phyloP scores from a whole-genome alignment of 2,113 vertebrate genomes.

The Ceyx melanurus region DNA sequence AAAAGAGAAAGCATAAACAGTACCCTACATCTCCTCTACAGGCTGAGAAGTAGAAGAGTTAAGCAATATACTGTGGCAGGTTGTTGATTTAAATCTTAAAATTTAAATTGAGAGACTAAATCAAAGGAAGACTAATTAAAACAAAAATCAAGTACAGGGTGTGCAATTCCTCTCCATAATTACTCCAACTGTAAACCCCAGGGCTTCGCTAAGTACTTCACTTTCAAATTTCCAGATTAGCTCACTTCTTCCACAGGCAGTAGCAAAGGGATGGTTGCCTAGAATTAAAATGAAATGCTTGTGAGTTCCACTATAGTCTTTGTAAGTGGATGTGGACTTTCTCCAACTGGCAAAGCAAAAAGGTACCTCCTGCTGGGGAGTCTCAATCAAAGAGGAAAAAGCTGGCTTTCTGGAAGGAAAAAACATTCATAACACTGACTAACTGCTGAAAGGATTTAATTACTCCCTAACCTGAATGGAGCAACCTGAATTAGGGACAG shows the following conservation, averaged over 20 bases:
- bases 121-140: constrained; percentile 66
- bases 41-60: constrained; percentile 1
- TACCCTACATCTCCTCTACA: background rate
- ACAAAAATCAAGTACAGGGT: constrained; percentile 39
- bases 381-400: background rate
- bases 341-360: constrained; percentile 51
- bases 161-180: constrained; percentile 61
- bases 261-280: constrained; percentile 12
- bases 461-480: background rate
- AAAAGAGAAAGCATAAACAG: background rate
- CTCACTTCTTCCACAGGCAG: constrained; percentile 56
- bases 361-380: constrained; percentile 31
- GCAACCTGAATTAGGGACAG: background rate
- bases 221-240: constrained; percentile 54
- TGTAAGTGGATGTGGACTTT: constrained; percentile 1
- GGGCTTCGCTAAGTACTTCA: constrained; percentile 36
- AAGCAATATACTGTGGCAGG: constrained; percentile 12
- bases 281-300: constrained; percentile 46
- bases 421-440: background rate
- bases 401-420: background rate
- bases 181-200: constrained; percentile 46
- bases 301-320: background rate
- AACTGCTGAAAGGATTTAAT: constrained; percentile 16
- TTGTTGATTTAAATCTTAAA: constrained; percentile 40
- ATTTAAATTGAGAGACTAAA: constrained; percentile 49